These are phyloP conservation scores for Haliclystus octoradiatus DNA, from an alignment of 30 jellyfish, hydroid and myxozoan genomes.

Conservation along the genomic window DNA sequence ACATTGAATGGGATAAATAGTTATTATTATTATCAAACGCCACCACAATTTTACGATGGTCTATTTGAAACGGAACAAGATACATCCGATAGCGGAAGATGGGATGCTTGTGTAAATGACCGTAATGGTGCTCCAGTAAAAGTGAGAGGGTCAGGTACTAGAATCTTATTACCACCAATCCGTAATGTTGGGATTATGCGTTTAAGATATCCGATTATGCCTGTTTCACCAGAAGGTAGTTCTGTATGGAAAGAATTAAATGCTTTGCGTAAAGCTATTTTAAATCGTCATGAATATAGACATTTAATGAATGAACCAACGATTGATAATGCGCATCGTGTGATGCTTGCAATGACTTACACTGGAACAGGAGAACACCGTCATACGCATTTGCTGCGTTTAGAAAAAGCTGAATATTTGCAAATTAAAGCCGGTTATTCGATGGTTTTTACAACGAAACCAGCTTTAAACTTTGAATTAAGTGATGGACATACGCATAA, in stretches of 20 bases:
- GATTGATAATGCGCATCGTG: not conserved
- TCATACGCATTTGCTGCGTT: slow-evolving; percentile 58
- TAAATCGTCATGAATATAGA: slow-evolving; percentile 39
- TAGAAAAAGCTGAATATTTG: slow-evolving; percentile 36
- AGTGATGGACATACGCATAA: slow-evolving; percentile 57
- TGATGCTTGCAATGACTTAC: slow-evolving; percentile 3
- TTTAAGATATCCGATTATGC: slow-evolving; percentile 81
- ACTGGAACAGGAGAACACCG: slow-evolving; percentile 17
- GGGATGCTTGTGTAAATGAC: slow-evolving; percentile 56
- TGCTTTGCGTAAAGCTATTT: slow-evolving; percentile 55
- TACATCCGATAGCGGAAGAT: slow-evolving; percentile 53
- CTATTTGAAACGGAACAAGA: slow-evolving; percentile 19
- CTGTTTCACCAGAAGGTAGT: slow-evolving; percentile 88
- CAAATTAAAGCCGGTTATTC: slow-evolving; percentile 68
- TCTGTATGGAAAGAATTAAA: slow-evolving; percentile 92
- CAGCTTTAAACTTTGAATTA: slow-evolving; percentile 23
- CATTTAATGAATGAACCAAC: slow-evolving; percentile 31
- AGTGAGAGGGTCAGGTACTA: slow-evolving; percentile 73
- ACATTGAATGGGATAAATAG: slow-evolving; percentile 66
- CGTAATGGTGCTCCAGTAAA: slow-evolving; percentile 13
- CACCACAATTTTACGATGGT: slow-evolving; percentile 50
- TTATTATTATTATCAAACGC: slow-evolving; percentile 56
- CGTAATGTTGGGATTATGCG: slow-evolving; percentile 72
- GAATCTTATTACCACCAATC: slow-evolving; percentile 50
- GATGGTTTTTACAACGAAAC: slow-evolving; percentile 10